phyloP scores from a whole-genome alignment of 2,113 vertebrate species.

The Carollia perspicillata region DNA sequence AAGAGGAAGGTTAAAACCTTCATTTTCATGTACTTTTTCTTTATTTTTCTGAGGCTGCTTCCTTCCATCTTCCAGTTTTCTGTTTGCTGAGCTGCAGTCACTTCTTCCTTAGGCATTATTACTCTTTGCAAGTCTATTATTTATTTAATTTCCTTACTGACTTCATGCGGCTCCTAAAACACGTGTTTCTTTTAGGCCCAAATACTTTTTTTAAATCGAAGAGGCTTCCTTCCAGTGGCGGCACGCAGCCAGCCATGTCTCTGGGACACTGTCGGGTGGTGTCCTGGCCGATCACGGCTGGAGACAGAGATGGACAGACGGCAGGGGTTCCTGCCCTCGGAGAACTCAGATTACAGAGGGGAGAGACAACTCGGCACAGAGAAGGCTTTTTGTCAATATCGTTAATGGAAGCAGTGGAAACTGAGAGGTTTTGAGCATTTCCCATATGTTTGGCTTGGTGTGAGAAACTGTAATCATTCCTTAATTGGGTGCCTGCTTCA shows the following conservation, averaged over 20 bases:
- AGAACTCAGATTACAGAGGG: not conserved
- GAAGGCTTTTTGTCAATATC: not conserved
- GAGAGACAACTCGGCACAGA: not conserved
- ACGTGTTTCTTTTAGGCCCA: not conserved
- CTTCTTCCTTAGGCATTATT: not conserved
- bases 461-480: not conserved
- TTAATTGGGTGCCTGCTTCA: not conserved
- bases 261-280: rapidly evolving
- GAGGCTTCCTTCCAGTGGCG: not conserved
- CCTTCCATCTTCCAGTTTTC: not conserved
- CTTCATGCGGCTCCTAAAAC: not conserved
- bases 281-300: not conserved
- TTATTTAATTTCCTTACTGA: not conserved
- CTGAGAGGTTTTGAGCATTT: not conserved
- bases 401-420: not conserved
- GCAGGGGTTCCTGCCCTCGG: not conserved
- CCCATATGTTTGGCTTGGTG: not conserved
- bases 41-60: not conserved
- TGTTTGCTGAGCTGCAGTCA: not conserved
- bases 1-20: not conserved
- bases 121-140: not conserved
- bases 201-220: not conserved
- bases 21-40: not conserved
- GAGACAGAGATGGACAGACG: not conserved
- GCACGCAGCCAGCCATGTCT: not conserved